Evolutionary conservation across 2,113 vertebrate genomes (phyloP), one percentile per base, ranked within the genome.

Genomic region (Cinclus mexicanus): DNA sequence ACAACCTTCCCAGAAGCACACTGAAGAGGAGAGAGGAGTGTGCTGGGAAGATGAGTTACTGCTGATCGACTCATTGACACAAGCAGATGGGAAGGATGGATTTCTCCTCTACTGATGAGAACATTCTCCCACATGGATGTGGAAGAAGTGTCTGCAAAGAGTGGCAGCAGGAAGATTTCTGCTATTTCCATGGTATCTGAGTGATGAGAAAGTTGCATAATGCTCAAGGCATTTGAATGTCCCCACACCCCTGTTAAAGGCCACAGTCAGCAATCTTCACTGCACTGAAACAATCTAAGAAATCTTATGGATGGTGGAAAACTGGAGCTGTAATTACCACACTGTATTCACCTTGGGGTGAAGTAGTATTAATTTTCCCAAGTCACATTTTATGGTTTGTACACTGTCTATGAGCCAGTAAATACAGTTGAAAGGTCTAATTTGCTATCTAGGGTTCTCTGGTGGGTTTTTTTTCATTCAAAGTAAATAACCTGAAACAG

Each of bases 161-260:
- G 53, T 0, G 0, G 64, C 81, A 89, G 88, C 49, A 92, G 86
- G 72, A 89, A 81, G 12, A 29, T 89, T 91, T 89, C 76, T 93
- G 24, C 72, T 94, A 2, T 76, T 83, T 39, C 31, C 56, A 29
- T 55, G 53, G 26, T 14, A 75, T 41, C 64, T 39, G 49, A 78
- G n/a, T 65, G 83, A 75, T 15, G 33, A 81, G 92, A 33, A 90
- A 92, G 69, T 91, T 72, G 53, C 65, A 50, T 2, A 68, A n/a
- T 65, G 83, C 80, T 89, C 49, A 89, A 64, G 77, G 88, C 10
- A 5, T 57, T 76, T 0, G 4, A 87, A 41, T 69, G 76, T 87
- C 92, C 89, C 83, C 90, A 75, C 85, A 83, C 42, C 52, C 85
- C 78, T 92, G 69, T 64, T 86, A 93, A 92, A 96, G 77, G 77